Evolutionary conservation across 2,888 invertebrate genomes (phyloP).

Genomic region (Cosmia pyralina): DNA sequence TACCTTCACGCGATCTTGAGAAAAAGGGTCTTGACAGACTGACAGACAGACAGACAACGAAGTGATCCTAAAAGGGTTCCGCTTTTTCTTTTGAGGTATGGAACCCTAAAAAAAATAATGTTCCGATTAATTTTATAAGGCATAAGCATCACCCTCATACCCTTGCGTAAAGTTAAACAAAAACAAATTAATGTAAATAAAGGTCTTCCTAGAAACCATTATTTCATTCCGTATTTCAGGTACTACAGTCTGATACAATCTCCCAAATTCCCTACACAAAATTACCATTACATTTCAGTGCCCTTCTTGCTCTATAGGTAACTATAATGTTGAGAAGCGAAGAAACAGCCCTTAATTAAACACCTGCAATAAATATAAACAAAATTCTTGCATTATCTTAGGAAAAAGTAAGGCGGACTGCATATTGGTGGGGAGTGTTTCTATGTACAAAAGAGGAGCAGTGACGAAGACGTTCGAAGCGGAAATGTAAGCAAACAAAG

Average conservation of each 20-base stretch:
- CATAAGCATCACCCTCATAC: background rate
- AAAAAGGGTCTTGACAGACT: no score
- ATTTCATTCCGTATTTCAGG: constrained; percentile 36
- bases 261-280: constrained; percentile 56
- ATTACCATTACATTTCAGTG: constrained; percentile 57
- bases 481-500: background rate
- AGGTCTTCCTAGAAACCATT: constrained; percentile 10
- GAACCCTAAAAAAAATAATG: background rate
- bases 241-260: constrained; percentile 52
- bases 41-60: no score
- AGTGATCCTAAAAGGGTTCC: no score
- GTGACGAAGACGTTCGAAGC: no score
- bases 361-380: constrained; percentile 66
- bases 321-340: constrained; percentile 48
- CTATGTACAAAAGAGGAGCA: no score
- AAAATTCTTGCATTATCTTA: constrained; percentile 62
- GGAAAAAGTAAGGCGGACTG: constrained; percentile 2
- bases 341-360: constrained; percentile 62
- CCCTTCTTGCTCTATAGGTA: constrained; percentile 54
- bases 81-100: no score
- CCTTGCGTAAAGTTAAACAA: background rate
- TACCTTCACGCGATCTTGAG: no score
- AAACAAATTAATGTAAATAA: constrained; percentile 23
- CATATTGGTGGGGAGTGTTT: background rate
- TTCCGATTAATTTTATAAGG: no score